phyloP scores from a whole-genome alignment of 2,113 vertebrate species.

The Ellobius talpinus region DNA sequence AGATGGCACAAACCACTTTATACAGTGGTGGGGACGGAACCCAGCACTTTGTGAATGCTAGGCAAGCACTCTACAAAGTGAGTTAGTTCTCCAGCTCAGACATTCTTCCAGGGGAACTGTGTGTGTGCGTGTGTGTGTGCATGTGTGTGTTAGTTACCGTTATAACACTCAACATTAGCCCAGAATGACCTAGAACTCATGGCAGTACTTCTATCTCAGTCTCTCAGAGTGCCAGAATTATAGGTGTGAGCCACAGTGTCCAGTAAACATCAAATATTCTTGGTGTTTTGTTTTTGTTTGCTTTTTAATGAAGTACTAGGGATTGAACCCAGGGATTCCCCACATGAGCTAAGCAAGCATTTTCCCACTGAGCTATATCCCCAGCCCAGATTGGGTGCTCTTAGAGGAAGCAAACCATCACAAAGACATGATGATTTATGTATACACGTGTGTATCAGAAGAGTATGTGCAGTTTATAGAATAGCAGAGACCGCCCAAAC shows the following conservation, averaged over 20 bases:
- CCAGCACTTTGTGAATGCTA: background rate
- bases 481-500: background rate
- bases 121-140: too few relatives aligned
- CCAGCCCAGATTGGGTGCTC: background rate
- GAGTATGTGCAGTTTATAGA: background rate
- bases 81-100: background rate
- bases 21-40: too few relatives aligned
- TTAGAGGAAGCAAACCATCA: conserved; percentile 13
- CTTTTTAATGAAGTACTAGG: background rate
- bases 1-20: too few relatives aligned
- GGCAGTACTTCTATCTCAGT: background rate
- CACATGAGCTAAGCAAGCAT: background rate
- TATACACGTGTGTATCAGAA: background rate
- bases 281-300: background rate
- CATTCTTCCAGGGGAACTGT: background rate
- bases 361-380: background rate
- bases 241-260: background rate
- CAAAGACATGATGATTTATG: background rate
- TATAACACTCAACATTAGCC: background rate
- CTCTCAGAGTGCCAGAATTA: background rate
- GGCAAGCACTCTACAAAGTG: background rate
- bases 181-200: background rate
- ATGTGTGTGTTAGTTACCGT: too few relatives aligned
- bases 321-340: background rate
- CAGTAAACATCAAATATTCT: background rate